These are phyloP conservation scores for Panthera tigris DNA, from an alignment of 2,113 vertebrate genomes.

Conservation along the genomic window DNA sequence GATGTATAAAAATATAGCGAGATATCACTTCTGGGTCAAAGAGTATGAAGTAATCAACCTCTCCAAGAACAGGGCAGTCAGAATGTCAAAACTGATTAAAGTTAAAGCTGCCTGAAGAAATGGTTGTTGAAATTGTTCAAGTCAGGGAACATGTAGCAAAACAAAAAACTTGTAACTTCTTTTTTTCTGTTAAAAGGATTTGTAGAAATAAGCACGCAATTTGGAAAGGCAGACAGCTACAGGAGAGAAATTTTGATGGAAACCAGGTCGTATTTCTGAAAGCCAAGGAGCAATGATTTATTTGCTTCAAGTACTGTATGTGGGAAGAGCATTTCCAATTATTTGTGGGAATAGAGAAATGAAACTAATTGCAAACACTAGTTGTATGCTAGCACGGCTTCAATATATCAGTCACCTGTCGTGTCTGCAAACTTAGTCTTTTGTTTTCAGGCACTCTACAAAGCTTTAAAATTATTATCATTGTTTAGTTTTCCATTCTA, in stretches of 20 bases:
- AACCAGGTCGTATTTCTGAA: background rate
- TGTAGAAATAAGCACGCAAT: constrained; percentile 6
- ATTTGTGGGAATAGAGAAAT: background rate
- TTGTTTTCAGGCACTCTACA: background rate
- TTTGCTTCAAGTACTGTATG: background rate
- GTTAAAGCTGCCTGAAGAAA: constrained; percentile 41
- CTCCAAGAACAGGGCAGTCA: background rate
- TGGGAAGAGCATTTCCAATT: background rate
- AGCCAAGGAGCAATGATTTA: background rate
- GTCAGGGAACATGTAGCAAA: background rate
- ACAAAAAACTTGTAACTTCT: background rate
- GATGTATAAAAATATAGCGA: constrained; percentile 17
- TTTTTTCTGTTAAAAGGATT: constrained; percentile 6
- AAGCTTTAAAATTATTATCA: background rate
- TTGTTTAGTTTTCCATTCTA: background rate
- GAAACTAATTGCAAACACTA: background rate
- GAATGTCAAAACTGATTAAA: constrained; percentile 52
- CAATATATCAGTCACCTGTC: background rate
- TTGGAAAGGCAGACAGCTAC: background rate
- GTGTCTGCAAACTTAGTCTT: background rate
- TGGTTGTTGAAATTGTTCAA: constrained; percentile 31
- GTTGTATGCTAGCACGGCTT: background rate
- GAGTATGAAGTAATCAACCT: constrained; percentile 54
- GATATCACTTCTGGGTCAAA: constrained; percentile 45
- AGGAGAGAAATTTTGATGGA: background rate